Evolutionary conservation across 2,797 vertebrate genomes (phyloP), one percentile per base, ranked within the genome.

Genomic region (Streptopelia turtur): DNA sequence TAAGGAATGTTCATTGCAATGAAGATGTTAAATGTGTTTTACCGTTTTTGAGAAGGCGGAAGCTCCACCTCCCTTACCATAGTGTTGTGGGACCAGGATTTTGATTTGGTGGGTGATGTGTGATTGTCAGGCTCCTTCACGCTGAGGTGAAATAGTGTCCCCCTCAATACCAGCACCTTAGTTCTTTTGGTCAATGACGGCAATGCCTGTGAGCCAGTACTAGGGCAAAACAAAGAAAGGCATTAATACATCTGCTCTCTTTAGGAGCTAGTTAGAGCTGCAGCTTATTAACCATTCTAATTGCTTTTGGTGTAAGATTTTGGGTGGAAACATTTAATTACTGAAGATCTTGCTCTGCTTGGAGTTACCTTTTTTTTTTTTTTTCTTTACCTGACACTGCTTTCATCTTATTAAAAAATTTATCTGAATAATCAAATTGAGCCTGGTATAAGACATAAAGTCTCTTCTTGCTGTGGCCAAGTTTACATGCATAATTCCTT

Each of bases 401-500:
- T 71, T 92, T 96, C 61, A 45, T 90, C 96, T 91, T 63, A 74
- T 94, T 83, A 30, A 89, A 86, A 90, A 82, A 74, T 93, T 94
- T 45, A n/a, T 87, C 84, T 93, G 49, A 50, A 71, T 97, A 94
- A 95, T 97, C 94, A 94, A 80, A 82, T 79, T 57, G 81, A 84
- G 55, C 31, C 75, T 72, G 49, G 60, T 56, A 31, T 83, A 95
- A 93, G 93, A 91, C 89, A 66, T 68, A 82, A 83, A 84, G 53
- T 91, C 75, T 96, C 83, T 75, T 88, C 94, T 97, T 96, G 78
- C 93, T 93, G 78, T 90, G 83, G 70, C 89, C 59, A 86, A 77
- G 69, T 88, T 94, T 92, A 85, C 83, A 86, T 92, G 64, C 83
- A 84, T 96, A 91, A 94, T 97, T 97, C 92, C 94, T 93, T 97